Conservation (phyloP, 2,797 vertebrate species). For the Gobio occitaniae region DNA sequence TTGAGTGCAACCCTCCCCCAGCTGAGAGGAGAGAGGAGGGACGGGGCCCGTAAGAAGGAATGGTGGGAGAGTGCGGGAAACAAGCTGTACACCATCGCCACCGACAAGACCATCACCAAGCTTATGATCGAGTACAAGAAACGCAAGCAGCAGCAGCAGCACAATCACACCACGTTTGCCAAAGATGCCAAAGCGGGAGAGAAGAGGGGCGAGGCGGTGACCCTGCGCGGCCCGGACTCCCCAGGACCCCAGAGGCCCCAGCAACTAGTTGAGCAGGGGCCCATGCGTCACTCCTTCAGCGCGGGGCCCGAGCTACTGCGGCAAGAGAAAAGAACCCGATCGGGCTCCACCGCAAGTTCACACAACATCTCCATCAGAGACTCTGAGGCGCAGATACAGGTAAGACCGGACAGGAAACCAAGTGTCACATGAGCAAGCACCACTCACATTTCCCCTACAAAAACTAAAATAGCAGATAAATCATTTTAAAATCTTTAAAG, state of each 20-base stretch:
- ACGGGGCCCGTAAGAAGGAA: constrained; percentile 85
- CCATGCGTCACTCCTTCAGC: constrained; percentile 93
- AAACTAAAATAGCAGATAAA: too few relatives aligned
- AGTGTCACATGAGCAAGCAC: too few relatives aligned
- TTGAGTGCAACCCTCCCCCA: constrained; percentile 76
- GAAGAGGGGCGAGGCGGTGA: constrained; percentile 77
- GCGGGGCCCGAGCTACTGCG: constrained; percentile 92
- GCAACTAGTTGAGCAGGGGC: constrained; percentile 89
- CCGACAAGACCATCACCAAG: constrained; percentile 92
- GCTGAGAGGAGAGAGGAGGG: constrained; percentile 72
- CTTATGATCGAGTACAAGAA: constrained; percentile 96
- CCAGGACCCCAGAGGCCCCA: constrained; percentile 89
- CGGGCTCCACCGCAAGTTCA: constrained; percentile 90
- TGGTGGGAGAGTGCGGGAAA: constrained; percentile 98
- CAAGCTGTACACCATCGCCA: constrained; percentile 94
- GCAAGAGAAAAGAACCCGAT: constrained; percentile 90
- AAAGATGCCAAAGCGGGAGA: constrained; percentile 80
- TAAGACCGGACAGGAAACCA: constrained; percentile 53
- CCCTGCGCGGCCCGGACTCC: constrained; percentile 75
- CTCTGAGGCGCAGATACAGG: constrained; percentile 95
- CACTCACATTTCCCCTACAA: too few relatives aligned
- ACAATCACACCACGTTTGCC: constrained; percentile 85
- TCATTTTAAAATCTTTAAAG: too few relatives aligned
- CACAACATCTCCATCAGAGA: constrained; percentile 89
- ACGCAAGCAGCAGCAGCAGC: constrained; percentile 92